Conservation (phyloP, 2,888 invertebrate genomes). For the Gymnosoma rotundatum region DNA sequence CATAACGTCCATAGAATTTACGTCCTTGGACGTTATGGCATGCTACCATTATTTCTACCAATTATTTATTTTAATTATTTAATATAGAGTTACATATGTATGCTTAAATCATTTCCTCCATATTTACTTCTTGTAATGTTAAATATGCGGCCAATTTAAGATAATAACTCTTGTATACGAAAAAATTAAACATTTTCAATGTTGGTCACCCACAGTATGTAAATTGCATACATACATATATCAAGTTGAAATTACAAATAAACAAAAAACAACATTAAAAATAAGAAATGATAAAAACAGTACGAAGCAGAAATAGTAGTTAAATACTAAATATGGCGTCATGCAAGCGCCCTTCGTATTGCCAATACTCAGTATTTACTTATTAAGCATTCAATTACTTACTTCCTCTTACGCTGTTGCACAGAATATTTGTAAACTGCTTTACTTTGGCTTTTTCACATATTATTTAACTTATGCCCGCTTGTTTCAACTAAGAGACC, state of each 20-base stretch:
- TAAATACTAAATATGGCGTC: conserved; percentile 59
- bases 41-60: too few species aligned
- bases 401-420: conserved; percentile 31
- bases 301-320: conserved; percentile 11
- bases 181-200: neutral
- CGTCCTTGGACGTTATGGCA: too few species aligned
- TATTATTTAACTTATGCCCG: neutral
- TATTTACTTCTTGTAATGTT: conserved; percentile 36
- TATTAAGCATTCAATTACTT: conserved; percentile 19
- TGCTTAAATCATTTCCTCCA: too few species aligned
- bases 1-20: too few species aligned
- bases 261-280: conserved; percentile 5
- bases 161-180: too few species aligned
- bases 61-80: too few species aligned
- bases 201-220: conserved; percentile 59
- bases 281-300: neutral
- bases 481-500: neutral
- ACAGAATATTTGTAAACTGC: neutral
- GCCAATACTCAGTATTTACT: too few species aligned
- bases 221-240: too few species aligned
- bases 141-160: conserved; percentile 48
- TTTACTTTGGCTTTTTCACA: conserved; percentile 17
- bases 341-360: conserved; percentile 61
- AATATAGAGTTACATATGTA: too few species aligned
- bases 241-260: conserved; percentile 38